Evolutionary conservation across 2,888 invertebrate species (phyloP).

Genomic region (Phania funesta): DNA sequence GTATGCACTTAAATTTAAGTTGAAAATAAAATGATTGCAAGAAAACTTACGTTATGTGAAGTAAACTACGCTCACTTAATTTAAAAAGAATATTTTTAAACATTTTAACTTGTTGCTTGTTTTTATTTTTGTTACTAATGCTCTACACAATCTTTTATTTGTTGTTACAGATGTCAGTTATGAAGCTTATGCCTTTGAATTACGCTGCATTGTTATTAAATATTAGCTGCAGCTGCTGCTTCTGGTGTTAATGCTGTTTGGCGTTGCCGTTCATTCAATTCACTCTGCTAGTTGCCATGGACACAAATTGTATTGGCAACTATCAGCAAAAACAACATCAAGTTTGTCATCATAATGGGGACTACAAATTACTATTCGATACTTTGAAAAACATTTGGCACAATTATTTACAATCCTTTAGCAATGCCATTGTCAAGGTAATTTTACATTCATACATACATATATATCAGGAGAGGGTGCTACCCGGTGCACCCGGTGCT

Average conservation of each 20-base stretch:
- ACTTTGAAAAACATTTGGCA: constrained; percentile 76
- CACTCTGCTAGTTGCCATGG: constrained; percentile 54
- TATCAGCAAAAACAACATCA: constrained; percentile 65
- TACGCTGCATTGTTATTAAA: constrained; percentile 18
- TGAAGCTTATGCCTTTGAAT: constrained; percentile 22
- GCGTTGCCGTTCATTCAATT: constrained; percentile 10
- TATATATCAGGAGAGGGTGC: neutral
- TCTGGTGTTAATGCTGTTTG: constrained; percentile 32
- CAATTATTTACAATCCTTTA: constrained; percentile 73
- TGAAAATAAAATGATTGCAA: too few species aligned
- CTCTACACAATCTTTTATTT: constrained; percentile 8
- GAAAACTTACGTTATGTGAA: too few species aligned
- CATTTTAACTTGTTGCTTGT: too few species aligned
- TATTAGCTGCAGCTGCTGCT: constrained; percentile 68
- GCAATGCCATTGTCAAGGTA: constrained; percentile 69
- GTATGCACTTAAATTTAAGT: too few species aligned
- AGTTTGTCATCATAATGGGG: constrained; percentile 62
- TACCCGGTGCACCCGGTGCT: too few species aligned
- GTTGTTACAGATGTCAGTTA: constrained; percentile 35
- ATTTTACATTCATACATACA: constrained; percentile 6
- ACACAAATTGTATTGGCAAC: constrained; percentile 68
- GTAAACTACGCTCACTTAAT: too few species aligned
- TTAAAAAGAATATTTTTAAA: too few species aligned
- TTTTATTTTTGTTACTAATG: too few species aligned
- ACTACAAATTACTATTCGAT: constrained; percentile 70